Evolutionary conservation across 2,113 vertebrate genomes (phyloP).

Genomic region (Onychorhynchus coronatus): DNA sequence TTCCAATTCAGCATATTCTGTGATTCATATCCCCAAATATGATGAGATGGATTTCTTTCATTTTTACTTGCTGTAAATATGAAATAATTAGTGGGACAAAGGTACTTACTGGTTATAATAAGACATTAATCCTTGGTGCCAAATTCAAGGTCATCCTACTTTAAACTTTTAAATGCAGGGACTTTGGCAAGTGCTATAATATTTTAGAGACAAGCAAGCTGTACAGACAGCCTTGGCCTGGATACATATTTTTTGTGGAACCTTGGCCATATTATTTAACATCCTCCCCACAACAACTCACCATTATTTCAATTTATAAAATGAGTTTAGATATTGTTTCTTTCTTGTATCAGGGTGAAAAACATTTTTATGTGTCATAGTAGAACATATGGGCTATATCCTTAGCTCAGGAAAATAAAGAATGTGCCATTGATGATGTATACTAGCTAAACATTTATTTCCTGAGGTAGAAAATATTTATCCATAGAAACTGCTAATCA

Average conservation of each 20-base stretch:
- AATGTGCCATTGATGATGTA: not conserved
- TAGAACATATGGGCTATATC: not conserved
- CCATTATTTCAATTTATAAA: not conserved
- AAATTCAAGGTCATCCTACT: not conserved
- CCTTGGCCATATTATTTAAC: not conserved
- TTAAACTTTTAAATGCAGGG: not conserved
- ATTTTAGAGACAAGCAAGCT: not conserved
- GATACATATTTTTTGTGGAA: not conserved
- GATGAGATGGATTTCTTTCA: not conserved
- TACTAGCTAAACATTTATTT: not conserved
- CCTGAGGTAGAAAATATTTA: not conserved
- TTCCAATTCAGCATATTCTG: not conserved
- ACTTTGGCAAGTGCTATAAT: not conserved
- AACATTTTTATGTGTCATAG: not conserved
- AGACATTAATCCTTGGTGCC: not conserved
- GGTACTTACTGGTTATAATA: not conserved
- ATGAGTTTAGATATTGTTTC: not conserved
- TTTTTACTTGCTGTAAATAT: not conserved
- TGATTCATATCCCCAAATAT: not conserved
- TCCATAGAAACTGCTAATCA: not conserved
- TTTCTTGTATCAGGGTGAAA: not conserved
- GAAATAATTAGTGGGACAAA: not conserved
- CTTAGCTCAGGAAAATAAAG: not conserved
- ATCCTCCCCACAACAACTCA: fast-evolving
- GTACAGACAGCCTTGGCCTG: not conserved